phyloP scores from a whole-genome alignment of 2,797 vertebrate genomes.

The Scyliorhinus canicula region DNA sequence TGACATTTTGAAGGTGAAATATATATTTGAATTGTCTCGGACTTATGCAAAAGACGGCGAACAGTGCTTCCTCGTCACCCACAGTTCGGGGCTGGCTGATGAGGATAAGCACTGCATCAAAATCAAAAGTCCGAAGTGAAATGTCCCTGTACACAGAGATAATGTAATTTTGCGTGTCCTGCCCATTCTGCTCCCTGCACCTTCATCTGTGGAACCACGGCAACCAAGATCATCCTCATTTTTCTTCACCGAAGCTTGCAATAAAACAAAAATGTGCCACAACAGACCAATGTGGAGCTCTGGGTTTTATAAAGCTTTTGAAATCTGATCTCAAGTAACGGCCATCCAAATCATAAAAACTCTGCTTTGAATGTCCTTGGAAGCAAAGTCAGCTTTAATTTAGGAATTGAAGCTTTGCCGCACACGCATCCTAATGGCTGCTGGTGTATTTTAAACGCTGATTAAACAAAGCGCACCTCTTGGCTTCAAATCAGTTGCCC shows the following conservation, averaged over 20 bases:
- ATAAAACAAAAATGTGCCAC: neutral
- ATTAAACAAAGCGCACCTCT: neutral
- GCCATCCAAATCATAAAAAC: constrained; percentile 2
- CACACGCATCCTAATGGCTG: neutral
- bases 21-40: neutral
- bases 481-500: neutral
- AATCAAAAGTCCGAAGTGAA: neutral
- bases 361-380: neutral
- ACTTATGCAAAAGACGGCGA: neutral
- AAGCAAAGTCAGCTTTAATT: constrained; percentile 26
- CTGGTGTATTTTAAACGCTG: neutral
- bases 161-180: neutral
- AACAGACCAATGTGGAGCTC: neutral
- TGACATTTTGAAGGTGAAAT: neutral
- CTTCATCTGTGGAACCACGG: neutral
- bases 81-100: neutral
- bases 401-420: neutral
- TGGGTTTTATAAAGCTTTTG: neutral
- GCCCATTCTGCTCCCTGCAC: neutral
- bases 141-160: neutral
- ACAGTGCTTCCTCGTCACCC: neutral
- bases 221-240: neutral
- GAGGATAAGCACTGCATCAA: neutral
- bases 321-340: neutral
- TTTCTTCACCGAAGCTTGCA: neutral